Conservation (phyloP, 2,113 vertebrate species). For the Melanerpes formicivorus region DNA sequence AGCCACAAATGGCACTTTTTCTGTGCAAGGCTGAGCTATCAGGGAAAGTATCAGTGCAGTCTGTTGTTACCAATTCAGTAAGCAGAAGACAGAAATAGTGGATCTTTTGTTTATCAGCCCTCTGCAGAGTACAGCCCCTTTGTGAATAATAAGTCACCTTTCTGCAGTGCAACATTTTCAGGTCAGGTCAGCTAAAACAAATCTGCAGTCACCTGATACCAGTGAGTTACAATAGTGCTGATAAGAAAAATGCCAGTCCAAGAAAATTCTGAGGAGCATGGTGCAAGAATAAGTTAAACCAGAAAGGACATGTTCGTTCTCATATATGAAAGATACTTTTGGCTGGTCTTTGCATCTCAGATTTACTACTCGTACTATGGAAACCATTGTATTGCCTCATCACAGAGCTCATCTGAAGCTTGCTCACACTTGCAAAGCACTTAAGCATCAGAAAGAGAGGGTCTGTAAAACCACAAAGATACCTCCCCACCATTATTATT, state of each 20-base stretch:
- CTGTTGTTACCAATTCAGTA: slow-evolving; percentile 35
- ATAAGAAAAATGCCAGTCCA: neutral
- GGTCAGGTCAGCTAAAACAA: neutral
- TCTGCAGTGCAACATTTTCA: slow-evolving; percentile 2
- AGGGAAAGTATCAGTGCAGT: slow-evolving; percentile 27
- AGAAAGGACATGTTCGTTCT: neutral
- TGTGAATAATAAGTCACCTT: slow-evolving; percentile 22
- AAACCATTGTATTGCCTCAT: neutral
- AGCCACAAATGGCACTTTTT: neutral
- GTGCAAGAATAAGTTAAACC: neutral
- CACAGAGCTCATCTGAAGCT: neutral
- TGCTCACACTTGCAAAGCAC: slow-evolving; percentile 34
- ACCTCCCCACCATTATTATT: neutral
- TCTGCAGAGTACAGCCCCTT: slow-evolving; percentile 1
- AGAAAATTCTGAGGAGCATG: neutral
- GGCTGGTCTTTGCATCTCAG: neutral
- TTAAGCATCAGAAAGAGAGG: slow-evolving; percentile 4
- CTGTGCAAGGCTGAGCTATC: slow-evolving; percentile 13
- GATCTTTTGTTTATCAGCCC: slow-evolving; percentile 54
- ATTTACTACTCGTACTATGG: neutral
- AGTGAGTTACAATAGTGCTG: neutral
- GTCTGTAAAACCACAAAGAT: slow-evolving; percentile 38
- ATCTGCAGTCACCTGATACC: neutral
- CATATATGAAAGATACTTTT: slow-evolving; percentile 7
- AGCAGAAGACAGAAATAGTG: slow-evolving; percentile 43